phyloP scores from a whole-genome alignment of 2,797 vertebrate genomes.

The Muraenolepis orangiensis region DNA sequence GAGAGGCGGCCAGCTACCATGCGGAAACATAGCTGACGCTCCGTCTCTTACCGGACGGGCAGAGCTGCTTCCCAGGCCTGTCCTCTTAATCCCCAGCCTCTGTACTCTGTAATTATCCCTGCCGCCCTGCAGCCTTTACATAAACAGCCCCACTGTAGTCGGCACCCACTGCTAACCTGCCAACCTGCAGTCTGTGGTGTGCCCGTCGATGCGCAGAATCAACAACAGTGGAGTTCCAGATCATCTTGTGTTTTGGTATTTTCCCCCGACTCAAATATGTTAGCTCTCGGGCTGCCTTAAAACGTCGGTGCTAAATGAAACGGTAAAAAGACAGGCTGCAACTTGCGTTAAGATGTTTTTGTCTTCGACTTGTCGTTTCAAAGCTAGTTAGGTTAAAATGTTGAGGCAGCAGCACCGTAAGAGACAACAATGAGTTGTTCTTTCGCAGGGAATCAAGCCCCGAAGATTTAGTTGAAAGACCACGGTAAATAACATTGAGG shows the following conservation, averaged over 20 bases:
- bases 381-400: background rate
- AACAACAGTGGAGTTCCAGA: constrained; percentile 28
- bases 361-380: background rate
- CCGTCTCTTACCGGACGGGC: constrained; percentile 44
- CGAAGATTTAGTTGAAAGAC: background rate
- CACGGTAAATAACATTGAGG: background rate
- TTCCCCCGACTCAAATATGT: background rate
- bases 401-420: background rate
- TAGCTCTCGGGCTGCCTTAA: background rate
- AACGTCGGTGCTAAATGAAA: background rate
- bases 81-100: constrained; percentile 67
- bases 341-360: background rate
- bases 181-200: constrained; percentile 50
- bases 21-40: constrained; percentile 35
- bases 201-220: constrained; percentile 58
- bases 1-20: constrained; percentile 28
- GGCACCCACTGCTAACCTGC: constrained; percentile 54
- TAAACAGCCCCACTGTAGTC: constrained; percentile 68
- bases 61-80: constrained; percentile 63
- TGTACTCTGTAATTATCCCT: constrained; percentile 71
- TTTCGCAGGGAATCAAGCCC: background rate
- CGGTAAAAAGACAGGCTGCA: background rate
- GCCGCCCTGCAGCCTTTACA: constrained; percentile 63
- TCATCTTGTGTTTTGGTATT: background rate
- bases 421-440: background rate